Evolutionary conservation across 2,888 invertebrate species (phyloP).

Genomic region (Siphlonurus alternatus): DNA sequence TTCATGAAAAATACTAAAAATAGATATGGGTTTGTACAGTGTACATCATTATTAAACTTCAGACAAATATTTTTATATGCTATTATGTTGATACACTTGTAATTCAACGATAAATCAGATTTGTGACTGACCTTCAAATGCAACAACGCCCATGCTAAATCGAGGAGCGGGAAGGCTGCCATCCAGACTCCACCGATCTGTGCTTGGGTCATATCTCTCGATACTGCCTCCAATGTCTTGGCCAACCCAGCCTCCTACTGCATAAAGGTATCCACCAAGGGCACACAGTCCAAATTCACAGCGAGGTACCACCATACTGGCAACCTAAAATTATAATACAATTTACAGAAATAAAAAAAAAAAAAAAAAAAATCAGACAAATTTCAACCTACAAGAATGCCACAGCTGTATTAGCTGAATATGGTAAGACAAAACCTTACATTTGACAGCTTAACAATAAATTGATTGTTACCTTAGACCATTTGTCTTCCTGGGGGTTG

Average conservation of each 20-base stretch:
- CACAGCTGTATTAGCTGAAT: no score
- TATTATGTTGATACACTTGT: no score
- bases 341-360: no score
- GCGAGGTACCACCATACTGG: slow-evolving; percentile 64
- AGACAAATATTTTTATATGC: no score
- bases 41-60: no score
- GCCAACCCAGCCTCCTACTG: slow-evolving; percentile 88
- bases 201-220: slow-evolving; percentile 68
- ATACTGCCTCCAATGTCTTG: slow-evolving; percentile 78
- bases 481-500: slow-evolving; percentile 46
- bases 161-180: slow-evolving; percentile 69
- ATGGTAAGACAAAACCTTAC: no score
- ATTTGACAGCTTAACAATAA: not conserved
- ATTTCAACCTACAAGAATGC: not conserved
- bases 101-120: no score
- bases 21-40: no score
- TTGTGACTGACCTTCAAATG: slow-evolving; percentile 54
- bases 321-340: slow-evolving; percentile 27
- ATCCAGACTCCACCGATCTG: slow-evolving; percentile 57
- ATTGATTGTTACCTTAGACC: slow-evolving; percentile 22
- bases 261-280: slow-evolving; percentile 64
- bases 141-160: slow-evolving; percentile 83
- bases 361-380: no score
- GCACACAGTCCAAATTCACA: slow-evolving; percentile 83
- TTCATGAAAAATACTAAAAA: no score